phyloP scores from a whole-genome alignment of 1,140 invertebrate species.

The Pogonomyrmex californicus region DNA sequence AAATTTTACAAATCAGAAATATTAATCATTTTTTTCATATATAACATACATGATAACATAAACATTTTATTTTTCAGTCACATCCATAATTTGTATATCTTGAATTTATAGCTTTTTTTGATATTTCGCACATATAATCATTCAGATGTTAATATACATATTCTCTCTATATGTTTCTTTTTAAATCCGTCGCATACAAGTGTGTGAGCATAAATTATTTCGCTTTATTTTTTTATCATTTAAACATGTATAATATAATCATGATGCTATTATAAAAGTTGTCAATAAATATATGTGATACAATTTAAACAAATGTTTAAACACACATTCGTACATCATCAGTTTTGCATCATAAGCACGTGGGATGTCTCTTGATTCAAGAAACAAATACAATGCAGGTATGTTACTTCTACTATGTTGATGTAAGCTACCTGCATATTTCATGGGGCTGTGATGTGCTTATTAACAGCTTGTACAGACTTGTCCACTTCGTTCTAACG shows the following conservation, averaged over 20 bases:
- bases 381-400: background rate
- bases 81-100: background rate
- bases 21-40: background rate
- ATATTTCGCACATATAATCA: background rate
- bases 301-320: background rate
- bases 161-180: background rate
- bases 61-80: background rate
- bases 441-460: background rate
- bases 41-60: background rate
- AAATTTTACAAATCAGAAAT: background rate
- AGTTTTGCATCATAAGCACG: background rate
- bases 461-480: background rate
- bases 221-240: background rate
- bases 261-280: background rate
- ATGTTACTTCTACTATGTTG: background rate
- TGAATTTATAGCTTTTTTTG: background rate
- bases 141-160: background rate
- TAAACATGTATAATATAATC: background rate
- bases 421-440: background rate
- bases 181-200: background rate
- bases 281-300: background rate
- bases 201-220: constrained; percentile 45
- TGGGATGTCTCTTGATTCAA: background rate
- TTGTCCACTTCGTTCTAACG: background rate
- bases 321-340: background rate